Percentiles rank a stretch among this genome's conserved stretches.
These are phyloP conservation scores for Eleutherodactylus coqui DNA, from an alignment of 2,797 vertebrate species.

Conservation along the genomic window DNA sequence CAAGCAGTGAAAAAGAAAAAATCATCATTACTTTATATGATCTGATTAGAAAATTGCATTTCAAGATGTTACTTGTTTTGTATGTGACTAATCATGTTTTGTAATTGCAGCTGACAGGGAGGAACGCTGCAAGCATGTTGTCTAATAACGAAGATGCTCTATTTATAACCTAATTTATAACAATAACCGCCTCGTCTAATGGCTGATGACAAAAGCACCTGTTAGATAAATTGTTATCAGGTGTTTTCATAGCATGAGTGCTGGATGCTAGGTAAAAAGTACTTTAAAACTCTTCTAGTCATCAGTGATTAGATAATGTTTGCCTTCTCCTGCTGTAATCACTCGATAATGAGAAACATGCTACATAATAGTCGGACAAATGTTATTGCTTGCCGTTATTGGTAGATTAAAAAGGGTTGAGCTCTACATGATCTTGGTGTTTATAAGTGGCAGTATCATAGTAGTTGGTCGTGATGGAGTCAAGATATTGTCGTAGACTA, in stretches of 20 bases:
- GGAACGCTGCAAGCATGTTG: not conserved
- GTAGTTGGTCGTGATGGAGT: no score
- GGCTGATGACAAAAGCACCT: slow-evolving; percentile 8
- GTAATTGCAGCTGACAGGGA: not conserved
- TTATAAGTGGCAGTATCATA: no score
- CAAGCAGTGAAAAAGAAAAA: not conserved
- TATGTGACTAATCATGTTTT: slow-evolving; percentile 32
- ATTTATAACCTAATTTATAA: slow-evolving; percentile 25
- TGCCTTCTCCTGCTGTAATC: not conserved
- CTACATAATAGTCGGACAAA: not conserved
- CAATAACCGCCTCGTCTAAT: slow-evolving; percentile 15
- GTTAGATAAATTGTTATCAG: slow-evolving; percentile 34
- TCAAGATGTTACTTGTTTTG: slow-evolving; percentile 35
- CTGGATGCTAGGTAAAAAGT: not conserved
- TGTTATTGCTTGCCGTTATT: no score
- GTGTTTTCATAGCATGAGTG: not conserved
- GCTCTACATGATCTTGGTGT: no score
- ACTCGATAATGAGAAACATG: not conserved
- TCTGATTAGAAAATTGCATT: slow-evolving; percentile 1
- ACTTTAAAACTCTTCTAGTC: not conserved
- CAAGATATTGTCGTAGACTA: no score
- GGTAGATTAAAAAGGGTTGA: no score
- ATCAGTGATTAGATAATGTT: not conserved
- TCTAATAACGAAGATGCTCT: not conserved
- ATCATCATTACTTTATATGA: slow-evolving; percentile 5